phyloP scores from a whole-genome alignment of 1,140 invertebrate genomes.

The Zaprionus camerounensis region DNA sequence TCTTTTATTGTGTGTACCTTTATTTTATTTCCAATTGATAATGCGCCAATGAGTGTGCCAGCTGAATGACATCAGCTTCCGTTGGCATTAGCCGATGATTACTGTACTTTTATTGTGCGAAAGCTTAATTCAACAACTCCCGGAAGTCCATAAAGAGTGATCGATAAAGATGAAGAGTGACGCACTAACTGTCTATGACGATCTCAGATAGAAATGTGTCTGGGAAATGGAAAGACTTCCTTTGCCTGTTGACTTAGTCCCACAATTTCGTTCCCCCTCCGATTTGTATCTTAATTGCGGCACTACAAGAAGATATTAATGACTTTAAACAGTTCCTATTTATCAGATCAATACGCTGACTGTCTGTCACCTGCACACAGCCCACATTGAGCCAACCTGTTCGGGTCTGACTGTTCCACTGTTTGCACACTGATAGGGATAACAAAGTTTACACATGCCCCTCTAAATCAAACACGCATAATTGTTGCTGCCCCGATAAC shows the following conservation, averaged over 20 bases:
- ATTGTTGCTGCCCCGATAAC: conserved; percentile 43
- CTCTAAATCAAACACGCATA: conserved; percentile 44
- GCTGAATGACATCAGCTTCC: conserved; percentile 52
- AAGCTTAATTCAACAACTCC: conserved; percentile 17
- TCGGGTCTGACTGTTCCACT: conserved; percentile 25
- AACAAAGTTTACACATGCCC: conserved; percentile 34
- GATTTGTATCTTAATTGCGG: conserved; percentile 12
- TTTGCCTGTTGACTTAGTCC: background rate
- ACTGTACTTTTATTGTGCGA: conserved; percentile 14
- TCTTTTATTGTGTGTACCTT: conserved; percentile 38
- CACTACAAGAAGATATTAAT: conserved; percentile 32
- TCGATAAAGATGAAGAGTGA: conserved; percentile 21
- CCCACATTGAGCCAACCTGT: conserved; percentile 38
- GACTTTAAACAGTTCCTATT: conserved; percentile 15
- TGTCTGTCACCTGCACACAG: conserved; percentile 14
- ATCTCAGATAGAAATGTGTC: background rate
- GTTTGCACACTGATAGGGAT: conserved; percentile 59
- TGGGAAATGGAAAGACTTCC: background rate
- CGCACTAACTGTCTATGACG: background rate
- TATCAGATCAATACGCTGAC: conserved; percentile 43
- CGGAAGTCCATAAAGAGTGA: background rate
- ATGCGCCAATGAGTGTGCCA: conserved; percentile 28
- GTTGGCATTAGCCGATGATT: background rate
- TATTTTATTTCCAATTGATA: conserved; percentile 49
- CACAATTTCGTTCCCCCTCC: background rate